Percentiles rank a stretch among this genome's conserved stretches.
Conservation (phyloP, 2,113 vertebrate species). For the Nycticryphes semicollaris region DNA sequence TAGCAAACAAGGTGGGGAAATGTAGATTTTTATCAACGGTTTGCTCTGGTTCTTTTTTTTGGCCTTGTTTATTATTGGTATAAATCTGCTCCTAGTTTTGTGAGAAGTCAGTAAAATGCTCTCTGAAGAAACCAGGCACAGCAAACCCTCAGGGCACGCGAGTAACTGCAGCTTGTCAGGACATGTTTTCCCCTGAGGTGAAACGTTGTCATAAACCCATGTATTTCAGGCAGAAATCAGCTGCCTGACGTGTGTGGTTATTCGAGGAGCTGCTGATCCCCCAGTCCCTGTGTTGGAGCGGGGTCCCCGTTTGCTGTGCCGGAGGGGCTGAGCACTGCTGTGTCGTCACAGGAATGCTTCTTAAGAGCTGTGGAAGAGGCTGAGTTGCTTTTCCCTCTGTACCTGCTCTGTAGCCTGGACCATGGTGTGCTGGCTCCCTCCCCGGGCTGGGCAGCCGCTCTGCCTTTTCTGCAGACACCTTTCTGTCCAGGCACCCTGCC, state of each 20-base stretch:
- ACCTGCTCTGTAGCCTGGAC: not conserved
- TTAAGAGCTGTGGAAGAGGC: accelerated
- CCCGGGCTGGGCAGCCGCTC: not conserved
- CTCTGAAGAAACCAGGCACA: not conserved
- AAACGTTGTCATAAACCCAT: not conserved
- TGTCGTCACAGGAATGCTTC: not conserved
- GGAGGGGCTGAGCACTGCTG: not conserved
- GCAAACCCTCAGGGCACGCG: not conserved
- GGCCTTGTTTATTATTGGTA: not conserved
- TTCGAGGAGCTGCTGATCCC: not conserved
- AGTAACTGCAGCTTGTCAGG: not conserved
- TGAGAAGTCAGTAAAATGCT: not conserved
- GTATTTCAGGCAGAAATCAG: not conserved
- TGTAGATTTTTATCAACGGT: not conserved
- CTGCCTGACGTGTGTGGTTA: not conserved
- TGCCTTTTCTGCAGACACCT: not conserved
- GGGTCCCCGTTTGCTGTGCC: not conserved
- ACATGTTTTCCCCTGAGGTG: not conserved
- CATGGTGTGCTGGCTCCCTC: accelerated
- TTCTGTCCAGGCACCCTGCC: not conserved
- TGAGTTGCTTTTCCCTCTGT: accelerated
- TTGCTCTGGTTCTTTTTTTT: not conserved
- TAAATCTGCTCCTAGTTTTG: not conserved
- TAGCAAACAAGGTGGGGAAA: not conserved
- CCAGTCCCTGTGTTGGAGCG: accelerated